A percentile compares a stretch with the other conserved stretches of the same genome.
phyloP scores from a whole-genome alignment of 2,888 invertebrate genomes.

The Macaria liturata region DNA sequence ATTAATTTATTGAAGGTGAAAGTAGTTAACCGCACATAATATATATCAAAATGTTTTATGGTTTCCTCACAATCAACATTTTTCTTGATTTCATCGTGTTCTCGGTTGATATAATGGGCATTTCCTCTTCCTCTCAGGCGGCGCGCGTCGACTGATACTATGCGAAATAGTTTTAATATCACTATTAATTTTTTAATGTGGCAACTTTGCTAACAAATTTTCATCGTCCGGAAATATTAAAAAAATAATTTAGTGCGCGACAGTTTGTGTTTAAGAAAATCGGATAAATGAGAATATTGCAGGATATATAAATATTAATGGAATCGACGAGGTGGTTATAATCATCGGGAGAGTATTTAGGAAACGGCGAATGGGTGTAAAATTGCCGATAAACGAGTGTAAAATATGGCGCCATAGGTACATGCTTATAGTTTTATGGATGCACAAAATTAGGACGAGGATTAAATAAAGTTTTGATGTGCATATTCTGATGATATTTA shows the following conservation, averaged over 20 bases:
- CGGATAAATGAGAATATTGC: conserved; percentile 67
- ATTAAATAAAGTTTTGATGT: conserved; percentile 8
- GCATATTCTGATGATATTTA: too few species aligned
- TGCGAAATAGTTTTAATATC: conserved; percentile 78
- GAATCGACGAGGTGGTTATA: conserved; percentile 62
- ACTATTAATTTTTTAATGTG: conserved; percentile 76
- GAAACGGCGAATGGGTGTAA: conserved; percentile 55
- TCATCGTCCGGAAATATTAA: conserved; percentile 77
- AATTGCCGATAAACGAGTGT: conserved; percentile 43
- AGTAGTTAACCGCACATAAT: conserved; percentile 28
- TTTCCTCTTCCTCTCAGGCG: conserved; percentile 73
- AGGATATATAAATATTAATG: conserved; percentile 75
- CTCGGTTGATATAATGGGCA: conserved; percentile 71
- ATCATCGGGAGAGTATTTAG: conserved; percentile 52
- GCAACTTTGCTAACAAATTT: conserved; percentile 69
- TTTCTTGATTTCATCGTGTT: conserved; percentile 64
- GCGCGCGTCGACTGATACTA: conserved; percentile 57
- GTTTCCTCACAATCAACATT: conserved; percentile 63
- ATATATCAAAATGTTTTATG: conserved; percentile 68
- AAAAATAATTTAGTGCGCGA: conserved; percentile 71
- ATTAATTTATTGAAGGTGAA: conserved; percentile 31
- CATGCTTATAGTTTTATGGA: conserved; percentile 28
- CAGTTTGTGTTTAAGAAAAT: conserved; percentile 75
- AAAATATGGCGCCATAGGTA: conserved; percentile 23
- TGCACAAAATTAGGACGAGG: conserved; percentile 16